phyloP scores from a whole-genome alignment of 2,888 invertebrate species.

The Microctonus hyperodae region DNA sequence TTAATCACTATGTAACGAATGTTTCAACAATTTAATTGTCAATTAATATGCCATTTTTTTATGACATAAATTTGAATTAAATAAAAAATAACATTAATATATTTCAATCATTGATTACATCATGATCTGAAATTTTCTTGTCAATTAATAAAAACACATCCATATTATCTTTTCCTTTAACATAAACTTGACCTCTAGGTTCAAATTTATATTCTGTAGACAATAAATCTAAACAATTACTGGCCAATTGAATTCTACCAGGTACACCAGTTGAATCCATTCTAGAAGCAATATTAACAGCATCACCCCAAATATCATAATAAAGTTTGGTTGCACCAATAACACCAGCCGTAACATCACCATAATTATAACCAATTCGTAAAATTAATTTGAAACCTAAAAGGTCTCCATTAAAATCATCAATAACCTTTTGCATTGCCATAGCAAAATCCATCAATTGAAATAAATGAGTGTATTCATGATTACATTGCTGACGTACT shows the following conservation, averaged over 20 bases:
- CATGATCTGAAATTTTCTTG: slow-evolving; percentile 60
- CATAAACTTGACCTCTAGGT: slow-evolving; percentile 91
- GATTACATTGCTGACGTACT: slow-evolving; percentile 72
- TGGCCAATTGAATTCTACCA: slow-evolving; percentile 84
- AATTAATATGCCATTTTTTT: slow-evolving; percentile 41
- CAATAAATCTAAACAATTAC: slow-evolving; percentile 76
- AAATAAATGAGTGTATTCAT: slow-evolving; percentile 80
- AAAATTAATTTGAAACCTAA: slow-evolving; percentile 88
- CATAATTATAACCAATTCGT: slow-evolving; percentile 89
- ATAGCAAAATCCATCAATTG: slow-evolving; percentile 92
- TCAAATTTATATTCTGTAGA: slow-evolving; percentile 84
- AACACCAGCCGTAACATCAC: slow-evolving; percentile 95
- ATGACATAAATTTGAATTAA: background rate
- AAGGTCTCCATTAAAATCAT: slow-evolving; percentile 88
- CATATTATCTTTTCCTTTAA: slow-evolving; percentile 97
- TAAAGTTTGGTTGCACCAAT: slow-evolving; percentile 95
- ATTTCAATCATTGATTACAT: background rate
- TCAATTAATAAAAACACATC: slow-evolving; percentile 80
- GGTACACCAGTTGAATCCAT: slow-evolving; percentile 97
- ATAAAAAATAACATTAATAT: background rate
- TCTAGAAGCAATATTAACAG: slow-evolving; percentile 94
- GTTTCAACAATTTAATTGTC: no score
- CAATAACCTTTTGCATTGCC: slow-evolving; percentile 88
- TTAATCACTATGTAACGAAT: no score
- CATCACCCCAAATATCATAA: slow-evolving; percentile 99